phyloP scores from a whole-genome alignment of 2,888 invertebrate species.

The Hetaerina titia region DNA sequence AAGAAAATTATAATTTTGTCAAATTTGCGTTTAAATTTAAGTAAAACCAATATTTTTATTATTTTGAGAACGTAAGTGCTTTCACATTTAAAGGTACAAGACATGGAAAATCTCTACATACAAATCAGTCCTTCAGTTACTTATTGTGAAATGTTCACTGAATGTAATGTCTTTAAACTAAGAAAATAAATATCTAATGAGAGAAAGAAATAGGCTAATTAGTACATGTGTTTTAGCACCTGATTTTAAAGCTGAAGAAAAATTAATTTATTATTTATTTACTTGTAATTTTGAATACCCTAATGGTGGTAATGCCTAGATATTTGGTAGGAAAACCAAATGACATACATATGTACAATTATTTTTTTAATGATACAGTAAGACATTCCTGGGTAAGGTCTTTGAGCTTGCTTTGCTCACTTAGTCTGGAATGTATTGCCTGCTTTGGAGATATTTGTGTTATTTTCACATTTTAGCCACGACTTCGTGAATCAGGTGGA shows the following conservation, averaged over 20 bases:
- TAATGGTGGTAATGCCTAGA: neutral
- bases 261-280: neutral
- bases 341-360: neutral
- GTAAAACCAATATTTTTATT: neutral
- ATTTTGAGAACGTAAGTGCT: neutral
- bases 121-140: neutral
- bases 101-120: neutral
- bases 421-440: constrained; percentile 2
- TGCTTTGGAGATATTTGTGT: neutral
- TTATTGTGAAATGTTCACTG: neutral
- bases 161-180: neutral
- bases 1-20: neutral
- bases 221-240: neutral
- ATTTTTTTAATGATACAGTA: neutral
- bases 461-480: neutral
- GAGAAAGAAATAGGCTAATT: neutral
- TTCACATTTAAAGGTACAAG: neutral
- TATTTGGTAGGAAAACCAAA: neutral
- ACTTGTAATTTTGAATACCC: neutral
- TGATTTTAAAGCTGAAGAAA: neutral
- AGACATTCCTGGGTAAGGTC: neutral
- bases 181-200: constrained; percentile 14
- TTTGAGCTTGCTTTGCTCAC: neutral
- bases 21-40: neutral
- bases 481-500: constrained; percentile 63